Evolutionary conservation across 2,797 vertebrate genomes (phyloP).

Genomic region (Brotula barbata): DNA sequence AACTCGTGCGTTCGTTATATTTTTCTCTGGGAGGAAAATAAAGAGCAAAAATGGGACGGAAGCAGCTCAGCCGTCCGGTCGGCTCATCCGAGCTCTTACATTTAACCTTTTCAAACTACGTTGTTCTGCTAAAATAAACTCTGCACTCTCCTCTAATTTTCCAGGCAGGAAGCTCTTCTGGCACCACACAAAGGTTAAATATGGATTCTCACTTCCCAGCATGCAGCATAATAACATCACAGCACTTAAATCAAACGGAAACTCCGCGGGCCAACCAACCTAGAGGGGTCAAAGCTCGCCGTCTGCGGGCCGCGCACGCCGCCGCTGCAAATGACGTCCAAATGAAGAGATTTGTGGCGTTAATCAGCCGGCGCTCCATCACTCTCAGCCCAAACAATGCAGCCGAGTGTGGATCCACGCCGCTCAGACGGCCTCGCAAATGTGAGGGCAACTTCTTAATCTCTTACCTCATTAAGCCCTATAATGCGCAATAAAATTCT

Average conservation of each 20-base stretch:
- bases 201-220: conserved; percentile 11
- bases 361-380: conserved; percentile 60
- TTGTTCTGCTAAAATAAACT: background rate
- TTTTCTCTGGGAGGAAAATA: background rate
- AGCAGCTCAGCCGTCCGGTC: background rate
- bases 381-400: conserved; percentile 59
- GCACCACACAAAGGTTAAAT: conserved; percentile 4
- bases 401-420: conserved; percentile 46
- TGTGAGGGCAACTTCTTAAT: conserved; percentile 72
- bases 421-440: conserved; percentile 61
- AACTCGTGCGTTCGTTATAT: no score
- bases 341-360: conserved; percentile 53
- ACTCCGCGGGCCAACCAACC: conserved; percentile 3
- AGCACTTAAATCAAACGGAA: conserved; percentile 46
- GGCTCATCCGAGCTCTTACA: no score
- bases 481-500: conserved; percentile 69
- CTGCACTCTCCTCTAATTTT: background rate
- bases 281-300: conserved; percentile 18
- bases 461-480: conserved; percentile 78
- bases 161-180: background rate
- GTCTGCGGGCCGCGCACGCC: conserved; percentile 29
- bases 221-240: background rate
- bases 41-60: background rate
- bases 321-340: conserved; percentile 39
- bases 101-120: background rate